Evolutionary conservation across 2,797 vertebrate species (phyloP).

Genomic region (Carapus acus): DNA sequence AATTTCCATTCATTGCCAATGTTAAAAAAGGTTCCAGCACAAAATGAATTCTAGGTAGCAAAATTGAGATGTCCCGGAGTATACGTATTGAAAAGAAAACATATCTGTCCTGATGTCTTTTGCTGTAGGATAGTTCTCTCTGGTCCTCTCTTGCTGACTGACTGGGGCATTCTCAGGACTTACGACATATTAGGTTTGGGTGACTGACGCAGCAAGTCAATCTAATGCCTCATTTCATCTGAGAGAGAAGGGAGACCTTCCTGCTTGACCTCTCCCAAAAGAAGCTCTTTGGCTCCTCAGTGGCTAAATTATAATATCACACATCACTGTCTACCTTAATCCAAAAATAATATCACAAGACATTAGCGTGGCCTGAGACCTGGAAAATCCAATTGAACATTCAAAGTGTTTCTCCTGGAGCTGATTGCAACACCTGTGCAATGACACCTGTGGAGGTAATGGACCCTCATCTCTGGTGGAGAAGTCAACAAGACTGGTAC

Average conservation of each 20-base stretch:
- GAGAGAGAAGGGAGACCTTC: slow-evolving; percentile 61
- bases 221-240: slow-evolving; percentile 72
- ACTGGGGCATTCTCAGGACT: slow-evolving; percentile 52
- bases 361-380: slow-evolving; percentile 62
- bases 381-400: slow-evolving; percentile 68
- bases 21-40: too few relatives aligned
- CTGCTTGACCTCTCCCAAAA: slow-evolving; percentile 57
- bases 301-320: slow-evolving; percentile 60
- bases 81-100: too few relatives aligned
- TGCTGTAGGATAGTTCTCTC: slow-evolving; percentile 19
- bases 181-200: slow-evolving; percentile 65
- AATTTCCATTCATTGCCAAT: too few relatives aligned
- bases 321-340: slow-evolving; percentile 64
- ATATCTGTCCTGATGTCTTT: slow-evolving; percentile 1
- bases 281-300: slow-evolving; percentile 37
- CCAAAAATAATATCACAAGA: slow-evolving; percentile 66
- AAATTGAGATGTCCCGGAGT: too few relatives aligned
- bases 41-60: too few relatives aligned
- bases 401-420: slow-evolving; percentile 42
- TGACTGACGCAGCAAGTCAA: slow-evolving; percentile 68
- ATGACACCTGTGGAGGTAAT: slow-evolving; percentile 38
- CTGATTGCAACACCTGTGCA: slow-evolving; percentile 50
- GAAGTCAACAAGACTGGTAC: slow-evolving; percentile 10
- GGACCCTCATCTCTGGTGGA: slow-evolving; percentile 40
- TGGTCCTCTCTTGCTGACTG: slow-evolving; percentile 30